Evolutionary conservation across 2,113 vertebrate genomes (phyloP).

Genomic region (Sclerurus mexicanus): DNA sequence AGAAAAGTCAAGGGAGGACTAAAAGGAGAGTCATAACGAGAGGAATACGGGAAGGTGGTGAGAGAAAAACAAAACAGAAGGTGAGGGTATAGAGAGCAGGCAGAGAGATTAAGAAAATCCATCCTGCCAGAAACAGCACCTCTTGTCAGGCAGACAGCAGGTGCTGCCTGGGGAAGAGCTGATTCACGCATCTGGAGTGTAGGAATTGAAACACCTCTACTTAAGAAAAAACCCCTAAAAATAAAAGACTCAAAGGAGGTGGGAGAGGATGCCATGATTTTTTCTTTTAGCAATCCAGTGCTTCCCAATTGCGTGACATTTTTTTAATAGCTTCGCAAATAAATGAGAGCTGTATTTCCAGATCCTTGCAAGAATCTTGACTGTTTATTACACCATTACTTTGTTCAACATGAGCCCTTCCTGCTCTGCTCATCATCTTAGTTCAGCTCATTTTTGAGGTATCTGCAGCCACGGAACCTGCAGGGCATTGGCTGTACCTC

Average conservation of each 20-base stretch:
- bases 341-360: not conserved
- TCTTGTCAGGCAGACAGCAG: slow-evolving; percentile 59
- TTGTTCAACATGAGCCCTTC: not conserved
- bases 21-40: not conserved
- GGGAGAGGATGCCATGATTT: not conserved
- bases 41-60: not conserved
- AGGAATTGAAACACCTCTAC: slow-evolving; percentile 10
- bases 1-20: not conserved
- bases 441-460: not conserved
- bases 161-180: slow-evolving; percentile 53
- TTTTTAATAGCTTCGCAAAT: not conserved
- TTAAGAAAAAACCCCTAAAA: slow-evolving; percentile 11
- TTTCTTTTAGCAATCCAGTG: not conserved
- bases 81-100: not conserved
- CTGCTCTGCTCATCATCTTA: not conserved
- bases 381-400: not conserved
- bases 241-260: not conserved
- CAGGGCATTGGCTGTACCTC: not conserved
- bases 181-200: slow-evolving; percentile 47
- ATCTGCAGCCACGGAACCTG: not conserved
- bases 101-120: slow-evolving; percentile 59
- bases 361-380: not conserved
- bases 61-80: slow-evolving; percentile 44
- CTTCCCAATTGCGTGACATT: not conserved
- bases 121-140: slow-evolving; percentile 48